These are phyloP conservation scores for Drosophila albomicans DNA, from an alignment of 1,140 invertebrate genomes.

Conservation along the genomic window DNA sequence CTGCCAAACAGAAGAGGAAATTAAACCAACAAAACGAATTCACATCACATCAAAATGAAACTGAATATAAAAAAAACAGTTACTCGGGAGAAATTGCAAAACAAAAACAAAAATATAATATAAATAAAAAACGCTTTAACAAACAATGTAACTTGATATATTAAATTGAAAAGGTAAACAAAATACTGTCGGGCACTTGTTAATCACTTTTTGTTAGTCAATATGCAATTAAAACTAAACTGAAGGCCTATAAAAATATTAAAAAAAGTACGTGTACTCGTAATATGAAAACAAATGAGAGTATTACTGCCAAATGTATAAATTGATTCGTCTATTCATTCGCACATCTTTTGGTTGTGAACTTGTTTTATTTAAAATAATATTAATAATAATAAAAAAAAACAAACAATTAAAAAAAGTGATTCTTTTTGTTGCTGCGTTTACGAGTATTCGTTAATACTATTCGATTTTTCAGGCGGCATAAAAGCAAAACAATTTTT, in stretches of 20 bases:
- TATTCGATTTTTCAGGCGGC: slow-evolving; percentile 48
- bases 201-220: slow-evolving; percentile 69
- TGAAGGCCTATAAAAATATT: slow-evolving; percentile 31
- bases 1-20: slow-evolving; percentile 18
- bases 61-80: not conserved
- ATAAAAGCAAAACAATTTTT: not conserved
- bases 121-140: slow-evolving; percentile 29
- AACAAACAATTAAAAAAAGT: slow-evolving; percentile 39
- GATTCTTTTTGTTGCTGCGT: slow-evolving; percentile 40
- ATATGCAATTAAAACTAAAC: slow-evolving; percentile 73
- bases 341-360: slow-evolving; percentile 75
- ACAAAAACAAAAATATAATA: slow-evolving; percentile 27
- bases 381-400: slow-evolving; percentile 46
- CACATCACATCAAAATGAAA: slow-evolving; percentile 19
- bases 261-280: slow-evolving; percentile 16
- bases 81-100: slow-evolving; percentile 5
- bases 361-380: slow-evolving; percentile 53
- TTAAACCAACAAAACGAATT: slow-evolving; percentile 16
- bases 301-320: slow-evolving; percentile 61
- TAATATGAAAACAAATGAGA: slow-evolving; percentile 26
- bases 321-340: slow-evolving; percentile 75
- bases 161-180: slow-evolving; percentile 41
- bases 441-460: slow-evolving; percentile 40
- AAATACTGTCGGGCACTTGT: slow-evolving; percentile 48
- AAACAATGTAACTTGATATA: slow-evolving; percentile 49